Conservation (phyloP, 2,797 vertebrate species). For the Ctenopoma multispine region DNA sequence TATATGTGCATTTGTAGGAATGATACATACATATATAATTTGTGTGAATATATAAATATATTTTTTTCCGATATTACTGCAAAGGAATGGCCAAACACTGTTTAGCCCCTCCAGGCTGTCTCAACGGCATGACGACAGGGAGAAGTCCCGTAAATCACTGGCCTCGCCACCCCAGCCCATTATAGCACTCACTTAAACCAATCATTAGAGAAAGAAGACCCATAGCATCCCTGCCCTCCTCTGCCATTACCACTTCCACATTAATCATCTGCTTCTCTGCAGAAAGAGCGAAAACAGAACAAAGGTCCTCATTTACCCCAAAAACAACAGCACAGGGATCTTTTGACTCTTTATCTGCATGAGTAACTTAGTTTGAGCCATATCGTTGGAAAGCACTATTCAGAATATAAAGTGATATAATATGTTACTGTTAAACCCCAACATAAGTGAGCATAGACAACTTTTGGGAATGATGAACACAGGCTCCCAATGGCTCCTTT, state of each 20-base stretch:
- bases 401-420: constrained; percentile 33
- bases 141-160: constrained; percentile 67
- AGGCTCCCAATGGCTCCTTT: constrained; percentile 47
- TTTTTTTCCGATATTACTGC: constrained; percentile 19
- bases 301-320: constrained; percentile 55
- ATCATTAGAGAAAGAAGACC: constrained; percentile 81
- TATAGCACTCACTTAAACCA: constrained; percentile 82
- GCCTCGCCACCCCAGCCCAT: constrained; percentile 70
- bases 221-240: constrained; percentile 68
- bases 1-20: constrained; percentile 30
- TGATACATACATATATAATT: constrained; percentile 11
- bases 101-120: constrained; percentile 30
- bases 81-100: constrained; percentile 27
- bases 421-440: constrained; percentile 39
- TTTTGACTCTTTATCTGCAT: constrained; percentile 47
- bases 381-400: constrained; percentile 13
- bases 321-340: constrained; percentile 42
- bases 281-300: constrained; percentile 54
- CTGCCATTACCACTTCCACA: constrained; percentile 73
- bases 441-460: constrained; percentile 47
- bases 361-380: constrained; percentile 24
- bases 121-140: constrained; percentile 40
- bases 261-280: constrained; percentile 69
- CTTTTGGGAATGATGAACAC: constrained; percentile 53
- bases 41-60: neutral